phyloP scores from a whole-genome alignment of 2,797 vertebrate species.

The Nyctalus aviator region DNA sequence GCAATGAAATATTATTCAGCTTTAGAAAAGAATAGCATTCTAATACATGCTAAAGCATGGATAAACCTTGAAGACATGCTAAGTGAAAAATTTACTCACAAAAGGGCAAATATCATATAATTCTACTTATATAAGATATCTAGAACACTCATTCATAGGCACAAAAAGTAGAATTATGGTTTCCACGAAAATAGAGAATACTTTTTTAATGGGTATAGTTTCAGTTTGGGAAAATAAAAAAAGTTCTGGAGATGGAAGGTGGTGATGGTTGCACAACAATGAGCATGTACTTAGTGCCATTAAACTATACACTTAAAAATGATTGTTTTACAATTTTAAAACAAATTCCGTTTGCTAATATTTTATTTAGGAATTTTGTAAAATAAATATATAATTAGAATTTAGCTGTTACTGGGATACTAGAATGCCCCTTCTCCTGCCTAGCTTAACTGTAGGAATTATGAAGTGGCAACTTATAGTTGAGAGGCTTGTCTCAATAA shows the following conservation, averaged over 20 bases:
- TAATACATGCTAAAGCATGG: not conserved
- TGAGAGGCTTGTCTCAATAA: not conserved
- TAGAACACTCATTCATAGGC: not conserved
- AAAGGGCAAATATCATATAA: not conserved
- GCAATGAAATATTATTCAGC: not conserved
- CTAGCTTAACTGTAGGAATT: not conserved
- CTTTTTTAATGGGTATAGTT: not conserved
- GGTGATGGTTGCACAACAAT: not conserved
- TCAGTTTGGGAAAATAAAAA: too few relatives aligned
- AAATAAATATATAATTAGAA: not conserved
- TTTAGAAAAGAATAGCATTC: not conserved
- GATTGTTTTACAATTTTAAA: too few relatives aligned
- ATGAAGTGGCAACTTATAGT: not conserved
- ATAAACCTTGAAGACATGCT: not conserved
- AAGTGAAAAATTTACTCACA: not conserved
- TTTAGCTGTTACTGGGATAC: not conserved
- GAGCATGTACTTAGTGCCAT: not conserved
- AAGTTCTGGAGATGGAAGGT: not conserved
- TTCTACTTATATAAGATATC: rapidly evolving
- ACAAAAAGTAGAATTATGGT: not conserved
- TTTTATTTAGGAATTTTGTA: not conserved
- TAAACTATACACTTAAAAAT: not conserved
- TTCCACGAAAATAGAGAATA: not conserved
- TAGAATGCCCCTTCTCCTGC: not conserved
- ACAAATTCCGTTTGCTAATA: not conserved